Evolutionary conservation across 2,113 vertebrate genomes (phyloP).

Genomic region (Gulo gulo): DNA sequence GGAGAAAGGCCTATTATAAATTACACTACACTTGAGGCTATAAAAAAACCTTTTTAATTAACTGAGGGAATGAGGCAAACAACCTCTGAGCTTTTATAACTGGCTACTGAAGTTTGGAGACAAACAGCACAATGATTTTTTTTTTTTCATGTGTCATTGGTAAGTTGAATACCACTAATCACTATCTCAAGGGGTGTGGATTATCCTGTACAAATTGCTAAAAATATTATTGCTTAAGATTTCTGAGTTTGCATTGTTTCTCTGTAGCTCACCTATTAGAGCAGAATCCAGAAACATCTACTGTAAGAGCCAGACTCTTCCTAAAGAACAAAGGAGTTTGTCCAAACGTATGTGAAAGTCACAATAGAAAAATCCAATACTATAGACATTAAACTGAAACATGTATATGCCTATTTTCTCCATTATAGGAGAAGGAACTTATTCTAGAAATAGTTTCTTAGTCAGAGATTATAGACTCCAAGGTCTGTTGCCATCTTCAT

Average conservation of each 20-base stretch:
- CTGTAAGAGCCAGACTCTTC: background rate
- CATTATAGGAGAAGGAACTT: background rate
- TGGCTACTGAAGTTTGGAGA: slow-evolving; percentile 55
- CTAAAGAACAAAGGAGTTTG: background rate
- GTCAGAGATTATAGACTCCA: background rate
- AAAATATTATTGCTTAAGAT: slow-evolving; percentile 7
- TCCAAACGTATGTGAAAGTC: background rate
- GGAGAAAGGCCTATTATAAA: slow-evolving; percentile 70
- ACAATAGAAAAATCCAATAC: slow-evolving; percentile 6
- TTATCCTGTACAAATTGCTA: slow-evolving; percentile 20
- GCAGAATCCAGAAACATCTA: background rate
- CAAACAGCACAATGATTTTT: slow-evolving; percentile 49
- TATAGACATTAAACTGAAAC: background rate
- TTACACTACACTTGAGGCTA: slow-evolving; percentile 69
- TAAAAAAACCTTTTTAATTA: slow-evolving; percentile 76
- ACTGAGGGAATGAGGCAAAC: slow-evolving; percentile 69
- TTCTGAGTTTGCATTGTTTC: background rate
- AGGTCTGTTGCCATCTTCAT: background rate
- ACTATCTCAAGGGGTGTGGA: background rate
- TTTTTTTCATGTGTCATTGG: background rate
- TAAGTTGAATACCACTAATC: slow-evolving; percentile 24
- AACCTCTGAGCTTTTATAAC: slow-evolving; percentile 52
- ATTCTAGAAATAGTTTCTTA: background rate
- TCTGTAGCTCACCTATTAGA: background rate
- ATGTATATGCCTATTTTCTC: background rate